These are phyloP conservation scores for Thymallus thymallus DNA, from an alignment of 2,113 vertebrate species.

Conservation along the genomic window DNA sequence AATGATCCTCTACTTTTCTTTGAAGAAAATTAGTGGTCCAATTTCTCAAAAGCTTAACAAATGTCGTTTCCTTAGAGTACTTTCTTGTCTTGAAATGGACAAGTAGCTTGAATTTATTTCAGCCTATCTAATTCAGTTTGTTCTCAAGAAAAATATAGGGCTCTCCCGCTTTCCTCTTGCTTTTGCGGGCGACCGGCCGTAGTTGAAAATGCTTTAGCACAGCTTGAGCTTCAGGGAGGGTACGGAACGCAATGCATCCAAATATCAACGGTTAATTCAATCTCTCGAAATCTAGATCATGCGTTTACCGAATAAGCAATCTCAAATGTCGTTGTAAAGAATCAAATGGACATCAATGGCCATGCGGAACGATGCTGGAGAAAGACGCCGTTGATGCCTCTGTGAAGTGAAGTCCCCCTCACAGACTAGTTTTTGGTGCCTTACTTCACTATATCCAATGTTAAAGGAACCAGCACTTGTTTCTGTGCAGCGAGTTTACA, in stretches of 20 bases:
- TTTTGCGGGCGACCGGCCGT: background rate
- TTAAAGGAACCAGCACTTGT: constrained; percentile 1
- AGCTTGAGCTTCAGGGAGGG: constrained; percentile 12
- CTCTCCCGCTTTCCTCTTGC: background rate
- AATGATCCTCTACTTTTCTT: constrained; percentile 6
- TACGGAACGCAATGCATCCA: background rate
- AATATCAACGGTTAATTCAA: background rate
- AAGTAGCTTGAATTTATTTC: background rate
- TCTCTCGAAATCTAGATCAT: background rate
- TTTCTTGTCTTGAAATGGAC: background rate
- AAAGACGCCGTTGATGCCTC: background rate
- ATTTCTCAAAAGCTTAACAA: background rate
- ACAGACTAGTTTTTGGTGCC: background rate
- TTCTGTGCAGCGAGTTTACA: background rate
- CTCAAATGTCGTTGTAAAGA: background rate
- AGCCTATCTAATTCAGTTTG: background rate
- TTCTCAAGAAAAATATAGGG: background rate
- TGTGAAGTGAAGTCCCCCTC: background rate
- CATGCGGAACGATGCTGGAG: background rate
- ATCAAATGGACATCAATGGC: background rate
- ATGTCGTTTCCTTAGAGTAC: background rate
- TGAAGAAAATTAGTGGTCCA: background rate
- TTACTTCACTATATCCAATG: background rate
- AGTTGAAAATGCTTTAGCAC: constrained; percentile 20
- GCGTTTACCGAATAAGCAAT: background rate